Conservation (phyloP, 2,888 invertebrate species). For the Beris morrisii region DNA sequence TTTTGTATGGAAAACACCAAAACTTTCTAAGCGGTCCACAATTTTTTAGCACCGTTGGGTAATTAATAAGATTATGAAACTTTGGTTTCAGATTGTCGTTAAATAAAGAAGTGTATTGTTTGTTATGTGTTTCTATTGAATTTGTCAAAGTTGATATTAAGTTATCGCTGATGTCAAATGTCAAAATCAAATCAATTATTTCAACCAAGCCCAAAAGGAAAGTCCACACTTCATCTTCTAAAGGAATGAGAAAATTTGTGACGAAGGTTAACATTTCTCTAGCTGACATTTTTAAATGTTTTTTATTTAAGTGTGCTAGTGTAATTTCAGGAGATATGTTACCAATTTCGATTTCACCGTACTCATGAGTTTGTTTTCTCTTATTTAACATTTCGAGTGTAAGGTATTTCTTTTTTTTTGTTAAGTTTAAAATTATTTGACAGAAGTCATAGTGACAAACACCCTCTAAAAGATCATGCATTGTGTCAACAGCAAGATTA, state of each 20-base stretch:
- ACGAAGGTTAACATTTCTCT: slow-evolving; percentile 42
- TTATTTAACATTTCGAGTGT: slow-evolving; percentile 19
- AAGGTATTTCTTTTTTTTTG: slow-evolving; percentile 21
- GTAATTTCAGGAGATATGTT: slow-evolving; percentile 27
- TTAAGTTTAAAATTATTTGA: slow-evolving; percentile 20
- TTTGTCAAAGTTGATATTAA: slow-evolving; percentile 34
- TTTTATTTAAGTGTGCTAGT: slow-evolving; percentile 3
- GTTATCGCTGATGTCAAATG: slow-evolving; percentile 31
- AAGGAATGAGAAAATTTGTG: slow-evolving; percentile 40
- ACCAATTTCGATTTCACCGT: slow-evolving; percentile 25
- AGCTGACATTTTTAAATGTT: slow-evolving; percentile 37
- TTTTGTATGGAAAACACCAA: no score
- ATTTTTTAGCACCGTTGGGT: slow-evolving; percentile 38
- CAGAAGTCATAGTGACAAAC: slow-evolving; percentile 20
- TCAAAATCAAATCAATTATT: slow-evolving; percentile 41
- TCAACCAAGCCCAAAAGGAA: slow-evolving; percentile 41
- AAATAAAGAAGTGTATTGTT: slow-evolving; percentile 37
- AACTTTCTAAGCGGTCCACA: slow-evolving; percentile 36
- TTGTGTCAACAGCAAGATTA: slow-evolving; percentile 5
- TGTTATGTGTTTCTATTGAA: slow-evolving; percentile 33
- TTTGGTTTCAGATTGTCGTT: slow-evolving; percentile 42
- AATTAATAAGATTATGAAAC: slow-evolving; percentile 41
- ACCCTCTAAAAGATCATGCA: slow-evolving; percentile 15
- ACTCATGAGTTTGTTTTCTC: slow-evolving; percentile 17
- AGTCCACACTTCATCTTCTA: slow-evolving; percentile 41